phyloP scores from a whole-genome alignment of 1,140 invertebrate species.

The Plectrocnemia conspersa region DNA sequence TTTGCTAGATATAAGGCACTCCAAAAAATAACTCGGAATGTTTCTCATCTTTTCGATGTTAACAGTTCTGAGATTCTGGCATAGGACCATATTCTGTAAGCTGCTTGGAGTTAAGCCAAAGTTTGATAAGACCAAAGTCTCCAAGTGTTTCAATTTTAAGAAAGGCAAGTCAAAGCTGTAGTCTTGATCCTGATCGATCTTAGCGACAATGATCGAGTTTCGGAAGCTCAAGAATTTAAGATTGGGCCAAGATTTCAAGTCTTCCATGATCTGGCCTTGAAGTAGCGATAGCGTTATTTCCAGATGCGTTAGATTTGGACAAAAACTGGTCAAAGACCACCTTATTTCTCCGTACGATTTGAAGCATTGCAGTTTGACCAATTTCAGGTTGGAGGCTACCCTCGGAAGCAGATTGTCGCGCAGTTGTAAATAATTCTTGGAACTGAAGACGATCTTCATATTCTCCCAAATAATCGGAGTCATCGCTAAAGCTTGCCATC shows the following conservation, averaged over 20 bases:
- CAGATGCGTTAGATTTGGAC: conserved; percentile 50
- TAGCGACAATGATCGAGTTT: conserved; percentile 45
- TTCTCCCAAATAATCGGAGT: conserved; percentile 51
- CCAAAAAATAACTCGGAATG: conserved; percentile 49
- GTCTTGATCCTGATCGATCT: conserved; percentile 44
- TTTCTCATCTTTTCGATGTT: conserved; percentile 55
- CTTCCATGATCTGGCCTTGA: conserved; percentile 51
- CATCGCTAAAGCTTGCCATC: conserved; percentile 49
- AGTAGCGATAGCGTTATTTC: conserved; percentile 54
- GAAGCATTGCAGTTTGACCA: conserved; percentile 53
- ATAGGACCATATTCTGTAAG: conserved; percentile 48
- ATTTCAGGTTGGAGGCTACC: conserved; percentile 49
- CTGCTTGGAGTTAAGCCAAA: conserved; percentile 48
- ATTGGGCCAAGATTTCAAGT: conserved; percentile 48
- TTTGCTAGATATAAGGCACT: conserved; percentile 46
- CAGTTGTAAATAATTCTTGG: conserved; percentile 51
- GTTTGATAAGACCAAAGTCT: conserved; percentile 49
- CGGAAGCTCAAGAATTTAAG: conserved; percentile 51
- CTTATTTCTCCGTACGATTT: conserved; percentile 51
- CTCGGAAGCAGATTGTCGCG: conserved; percentile 50
- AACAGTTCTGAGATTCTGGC: conserved; percentile 47
- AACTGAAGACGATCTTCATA: conserved; percentile 48
- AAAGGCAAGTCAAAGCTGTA: conserved; percentile 50
- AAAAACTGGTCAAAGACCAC: conserved; percentile 47
- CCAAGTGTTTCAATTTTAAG: conserved; percentile 46